A percentile compares a stretch with the other conserved stretches of the same genome.
Evolutionary conservation across 2,888 invertebrate genomes (phyloP).

Genomic region (Lasioglossum pauxillum): DNA sequence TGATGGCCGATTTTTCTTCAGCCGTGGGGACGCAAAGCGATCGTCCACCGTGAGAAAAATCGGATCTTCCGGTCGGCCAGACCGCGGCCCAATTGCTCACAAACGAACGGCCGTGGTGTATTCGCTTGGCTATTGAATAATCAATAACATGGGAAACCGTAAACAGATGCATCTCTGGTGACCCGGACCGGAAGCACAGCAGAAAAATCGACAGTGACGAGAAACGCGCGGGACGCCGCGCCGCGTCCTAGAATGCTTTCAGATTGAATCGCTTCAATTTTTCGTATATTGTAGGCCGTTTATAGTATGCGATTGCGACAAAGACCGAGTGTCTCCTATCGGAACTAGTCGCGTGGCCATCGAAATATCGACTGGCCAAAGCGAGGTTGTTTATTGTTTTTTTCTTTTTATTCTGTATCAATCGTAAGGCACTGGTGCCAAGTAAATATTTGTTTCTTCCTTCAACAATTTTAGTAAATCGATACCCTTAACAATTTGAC

Average conservation of each 20-base stretch:
- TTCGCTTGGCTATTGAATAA: constrained; percentile 43
- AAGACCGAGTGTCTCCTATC: not conserved
- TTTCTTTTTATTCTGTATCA: not conserved
- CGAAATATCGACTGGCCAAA: constrained; percentile 9
- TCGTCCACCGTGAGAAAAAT: constrained; percentile 57
- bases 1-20: constrained; percentile 21
- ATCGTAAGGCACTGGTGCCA: too few relatives aligned
- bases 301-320: not conserved
- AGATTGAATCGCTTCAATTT: not conserved
- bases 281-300: not conserved
- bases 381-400: not conserved
- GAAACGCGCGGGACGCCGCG: not conserved
- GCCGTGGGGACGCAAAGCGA: constrained; percentile 32
- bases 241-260: not conserved
- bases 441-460: too few relatives aligned
- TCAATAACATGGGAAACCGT: constrained; percentile 49
- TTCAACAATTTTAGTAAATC: too few relatives aligned
- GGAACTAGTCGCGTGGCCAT: not conserved
- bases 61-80: constrained; percentile 57
- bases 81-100: not conserved
- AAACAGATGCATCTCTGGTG: constrained; percentile 55
- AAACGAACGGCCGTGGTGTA: constrained; percentile 21
- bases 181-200: constrained; percentile 30
- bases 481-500: too few relatives aligned
- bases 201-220: constrained; percentile 1